Percentiles rank a stretch among this genome's conserved stretches.
phyloP scores from a whole-genome alignment of 2,113 vertebrate species.

The Danionella cerebrum region DNA sequence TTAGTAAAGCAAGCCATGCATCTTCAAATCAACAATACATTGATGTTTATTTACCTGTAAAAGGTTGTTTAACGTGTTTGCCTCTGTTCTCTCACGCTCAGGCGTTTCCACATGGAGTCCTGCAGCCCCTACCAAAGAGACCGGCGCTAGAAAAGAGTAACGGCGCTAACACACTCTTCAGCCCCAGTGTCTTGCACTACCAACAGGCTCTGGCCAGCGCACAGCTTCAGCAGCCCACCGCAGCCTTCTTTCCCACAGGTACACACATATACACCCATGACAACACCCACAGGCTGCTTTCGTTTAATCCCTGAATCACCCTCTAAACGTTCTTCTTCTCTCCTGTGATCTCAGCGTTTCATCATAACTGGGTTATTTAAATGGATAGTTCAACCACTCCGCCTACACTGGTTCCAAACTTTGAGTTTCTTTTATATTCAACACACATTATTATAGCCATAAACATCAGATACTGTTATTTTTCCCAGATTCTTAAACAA shows the following conservation, averaged over 20 bases:
- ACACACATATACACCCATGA: conserved; percentile 2
- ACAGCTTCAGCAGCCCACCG: conserved; percentile 87
- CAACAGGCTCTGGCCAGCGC: conserved; percentile 94
- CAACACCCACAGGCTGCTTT: not conserved
- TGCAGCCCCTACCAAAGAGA: conserved; percentile 99
- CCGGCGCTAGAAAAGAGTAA: conserved; percentile 95
- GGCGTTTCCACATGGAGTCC: conserved; percentile 92
- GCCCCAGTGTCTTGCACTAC: conserved; percentile 95
- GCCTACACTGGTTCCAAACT: no score
- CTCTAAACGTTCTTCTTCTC: not conserved
- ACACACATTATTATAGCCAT: no score
- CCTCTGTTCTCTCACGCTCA: conserved; percentile 53
- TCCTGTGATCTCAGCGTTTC: not conserved
- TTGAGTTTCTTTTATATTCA: no score
- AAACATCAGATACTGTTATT: no score
- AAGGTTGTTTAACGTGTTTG: not conserved
- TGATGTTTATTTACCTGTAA: not conserved
- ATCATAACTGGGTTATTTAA: not conserved
- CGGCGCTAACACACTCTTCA: conserved; percentile 85
- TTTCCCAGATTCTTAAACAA: no score
- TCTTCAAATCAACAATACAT: not conserved
- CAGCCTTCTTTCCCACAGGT: conserved; percentile 95
- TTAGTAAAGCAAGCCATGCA: not conserved
- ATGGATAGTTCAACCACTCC: no score
- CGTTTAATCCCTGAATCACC: not conserved